phyloP scores from a whole-genome alignment of 2,888 invertebrate genomes.

The Cerastis rubricosa region DNA sequence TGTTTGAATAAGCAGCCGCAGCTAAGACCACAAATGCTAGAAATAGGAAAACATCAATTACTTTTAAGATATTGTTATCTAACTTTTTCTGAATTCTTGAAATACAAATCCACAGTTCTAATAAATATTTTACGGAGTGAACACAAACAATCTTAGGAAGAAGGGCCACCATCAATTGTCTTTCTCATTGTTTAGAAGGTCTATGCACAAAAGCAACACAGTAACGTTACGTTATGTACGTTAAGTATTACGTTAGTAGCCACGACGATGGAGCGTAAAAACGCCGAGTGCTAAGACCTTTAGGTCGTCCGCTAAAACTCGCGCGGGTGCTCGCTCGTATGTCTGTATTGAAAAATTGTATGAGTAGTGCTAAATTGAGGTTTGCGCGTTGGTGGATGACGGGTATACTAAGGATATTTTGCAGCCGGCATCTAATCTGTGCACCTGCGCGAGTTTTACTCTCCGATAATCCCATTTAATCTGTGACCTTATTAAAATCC shows the following conservation, averaged over 20 bases:
- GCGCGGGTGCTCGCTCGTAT: no score
- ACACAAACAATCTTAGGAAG: background rate
- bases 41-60: slow-evolving; percentile 24
- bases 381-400: no score
- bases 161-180: background rate
- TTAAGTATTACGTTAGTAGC: no score
- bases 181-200: no score
- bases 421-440: background rate
- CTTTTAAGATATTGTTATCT: background rate
- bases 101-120: background rate
- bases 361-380: no score
- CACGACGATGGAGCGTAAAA: no score
- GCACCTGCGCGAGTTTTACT: background rate
- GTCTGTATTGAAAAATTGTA: no score
- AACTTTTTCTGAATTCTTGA: background rate
- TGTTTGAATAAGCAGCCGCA: slow-evolving; percentile 50
- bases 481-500: slow-evolving; percentile 8
- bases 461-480: background rate
- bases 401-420: no score
- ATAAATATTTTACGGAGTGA: background rate
- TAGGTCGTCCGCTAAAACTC: no score
- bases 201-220: no score
- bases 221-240: no score
- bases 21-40: slow-evolving; percentile 54
- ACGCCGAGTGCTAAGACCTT: no score